A percentile compares a stretch with the other conserved stretches of the same genome.
phyloP scores from a whole-genome alignment of 2,797 vertebrate species.

The Sebastes kiyomatsui region DNA sequence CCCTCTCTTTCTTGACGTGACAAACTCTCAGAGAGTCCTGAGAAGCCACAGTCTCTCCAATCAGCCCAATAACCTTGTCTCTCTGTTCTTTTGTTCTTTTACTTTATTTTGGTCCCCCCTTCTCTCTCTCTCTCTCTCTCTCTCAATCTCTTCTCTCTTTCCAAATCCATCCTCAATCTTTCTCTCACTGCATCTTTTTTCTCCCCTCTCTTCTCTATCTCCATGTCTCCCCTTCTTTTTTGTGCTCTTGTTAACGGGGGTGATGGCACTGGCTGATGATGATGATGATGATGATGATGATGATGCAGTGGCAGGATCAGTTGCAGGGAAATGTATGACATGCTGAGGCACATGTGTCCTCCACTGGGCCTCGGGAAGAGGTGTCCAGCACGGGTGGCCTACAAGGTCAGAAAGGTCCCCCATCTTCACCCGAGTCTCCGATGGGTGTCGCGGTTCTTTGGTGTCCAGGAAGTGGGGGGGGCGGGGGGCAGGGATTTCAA shows the following conservation, averaged over 20 bases:
- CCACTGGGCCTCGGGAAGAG: constrained; percentile 96
- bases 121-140: constrained; percentile 24
- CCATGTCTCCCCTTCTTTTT: constrained; percentile 46
- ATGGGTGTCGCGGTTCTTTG: constrained; percentile 35
- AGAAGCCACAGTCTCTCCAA: constrained; percentile 44
- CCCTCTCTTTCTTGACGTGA: constrained; percentile 36
- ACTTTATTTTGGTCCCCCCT: constrained; percentile 38
- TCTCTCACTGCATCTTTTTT: neutral
- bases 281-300: constrained; percentile 46
- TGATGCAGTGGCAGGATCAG: constrained; percentile 95
- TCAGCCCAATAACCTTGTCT: constrained; percentile 68
- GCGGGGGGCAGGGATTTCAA: constrained; percentile 48
- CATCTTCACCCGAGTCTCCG: constrained; percentile 49
- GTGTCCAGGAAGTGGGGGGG: neutral
- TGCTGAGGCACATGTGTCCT: constrained; percentile 98
- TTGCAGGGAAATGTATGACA: constrained; percentile 98
- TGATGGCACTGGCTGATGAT: constrained; percentile 68
- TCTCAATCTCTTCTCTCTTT: constrained; percentile 28
- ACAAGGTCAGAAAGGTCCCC: constrained; percentile 89
- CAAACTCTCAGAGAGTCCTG: constrained; percentile 23
- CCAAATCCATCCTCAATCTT: constrained; percentile 27
- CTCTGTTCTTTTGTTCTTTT: constrained; percentile 50
- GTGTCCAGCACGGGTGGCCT: constrained; percentile 95
- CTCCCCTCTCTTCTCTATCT: constrained; percentile 10
- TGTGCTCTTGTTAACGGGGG: constrained; percentile 60